Conservation (phyloP, 2,797 vertebrate genomes). For the Protonibea diacanthus region DNA sequence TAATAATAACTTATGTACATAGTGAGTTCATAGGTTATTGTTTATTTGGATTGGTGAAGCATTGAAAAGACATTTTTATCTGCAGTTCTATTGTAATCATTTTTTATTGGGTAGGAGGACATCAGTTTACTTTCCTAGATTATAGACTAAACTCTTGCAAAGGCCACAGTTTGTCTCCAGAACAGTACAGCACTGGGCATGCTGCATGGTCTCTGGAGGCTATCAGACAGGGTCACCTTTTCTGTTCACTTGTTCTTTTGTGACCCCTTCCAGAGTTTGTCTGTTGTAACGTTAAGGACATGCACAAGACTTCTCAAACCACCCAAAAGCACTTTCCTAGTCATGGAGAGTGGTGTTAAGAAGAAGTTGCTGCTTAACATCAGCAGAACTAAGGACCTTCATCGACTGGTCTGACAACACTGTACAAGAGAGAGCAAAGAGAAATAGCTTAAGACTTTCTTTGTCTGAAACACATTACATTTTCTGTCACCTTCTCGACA, state of each 20-base stretch:
- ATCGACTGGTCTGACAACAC: not conserved
- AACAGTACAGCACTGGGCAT: not conserved
- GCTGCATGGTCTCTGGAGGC: not conserved
- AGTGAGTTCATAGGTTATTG: not conserved
- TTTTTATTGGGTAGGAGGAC: not conserved
- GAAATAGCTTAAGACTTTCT: not conserved
- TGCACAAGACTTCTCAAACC: constrained; percentile 17
- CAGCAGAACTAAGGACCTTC: not conserved
- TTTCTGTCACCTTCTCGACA: not conserved
- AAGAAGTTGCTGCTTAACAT: constrained; percentile 1
- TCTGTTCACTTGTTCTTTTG: constrained; percentile 3
- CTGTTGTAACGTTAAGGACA: not conserved
- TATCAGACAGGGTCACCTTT: not conserved
- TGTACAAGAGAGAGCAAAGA: not conserved
- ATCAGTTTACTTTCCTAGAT: not conserved
- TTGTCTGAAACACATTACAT: not conserved
- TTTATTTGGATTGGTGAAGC: not conserved
- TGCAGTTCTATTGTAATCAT: not conserved
- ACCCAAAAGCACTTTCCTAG: constrained; percentile 1
- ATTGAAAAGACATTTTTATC: not conserved
- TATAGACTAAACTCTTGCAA: not conserved
- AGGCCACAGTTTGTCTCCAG: not conserved
- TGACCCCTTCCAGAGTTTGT: not conserved
- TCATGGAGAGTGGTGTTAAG: not conserved
- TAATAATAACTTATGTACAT: not conserved